Percentiles rank a stretch among this genome's conserved stretches.
Evolutionary conservation across 1,140 invertebrate genomes (phyloP).

Genomic region (Acromyrmex echinatior): DNA sequence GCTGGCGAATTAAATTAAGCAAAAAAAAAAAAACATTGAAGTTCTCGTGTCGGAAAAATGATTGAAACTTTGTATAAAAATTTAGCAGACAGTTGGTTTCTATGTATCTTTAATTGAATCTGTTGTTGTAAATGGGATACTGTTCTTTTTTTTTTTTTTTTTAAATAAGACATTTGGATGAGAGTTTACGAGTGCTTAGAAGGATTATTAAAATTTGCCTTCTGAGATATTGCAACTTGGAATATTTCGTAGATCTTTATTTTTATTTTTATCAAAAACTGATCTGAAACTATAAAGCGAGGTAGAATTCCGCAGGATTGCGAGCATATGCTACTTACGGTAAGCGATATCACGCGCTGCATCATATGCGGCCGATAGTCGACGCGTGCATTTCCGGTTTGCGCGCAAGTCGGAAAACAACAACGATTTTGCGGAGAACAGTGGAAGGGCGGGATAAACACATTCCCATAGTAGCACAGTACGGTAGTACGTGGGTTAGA

Average conservation of each 20-base stretch:
- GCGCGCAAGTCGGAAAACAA: slow-evolving; percentile 36
- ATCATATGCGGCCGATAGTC: slow-evolving; percentile 1
- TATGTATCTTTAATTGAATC: neutral
- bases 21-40: slow-evolving; percentile 28
- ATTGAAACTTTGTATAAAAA: slow-evolving; percentile 8
- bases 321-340: neutral
- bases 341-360: neutral
- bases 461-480: neutral
- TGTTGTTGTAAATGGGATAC: neutral
- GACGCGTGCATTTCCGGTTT: slow-evolving; percentile 27
- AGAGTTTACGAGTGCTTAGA: slow-evolving; percentile 40
- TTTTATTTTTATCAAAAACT: neutral
- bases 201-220: slow-evolving; percentile 64
- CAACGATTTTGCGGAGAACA: slow-evolving; percentile 27
- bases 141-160: neutral
- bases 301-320: neutral
- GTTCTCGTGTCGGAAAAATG: neutral
- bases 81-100: neutral
- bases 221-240: neutral
- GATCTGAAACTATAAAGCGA: neutral
- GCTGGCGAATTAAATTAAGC: slow-evolving; percentile 64
- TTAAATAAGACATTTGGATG: neutral
- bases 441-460: slow-evolving; percentile 57
- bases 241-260: neutral
- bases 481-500: slow-evolving; percentile 40